Conservation (phyloP, 1,140 invertebrate genomes). For the Leptinotarsa texana region DNA sequence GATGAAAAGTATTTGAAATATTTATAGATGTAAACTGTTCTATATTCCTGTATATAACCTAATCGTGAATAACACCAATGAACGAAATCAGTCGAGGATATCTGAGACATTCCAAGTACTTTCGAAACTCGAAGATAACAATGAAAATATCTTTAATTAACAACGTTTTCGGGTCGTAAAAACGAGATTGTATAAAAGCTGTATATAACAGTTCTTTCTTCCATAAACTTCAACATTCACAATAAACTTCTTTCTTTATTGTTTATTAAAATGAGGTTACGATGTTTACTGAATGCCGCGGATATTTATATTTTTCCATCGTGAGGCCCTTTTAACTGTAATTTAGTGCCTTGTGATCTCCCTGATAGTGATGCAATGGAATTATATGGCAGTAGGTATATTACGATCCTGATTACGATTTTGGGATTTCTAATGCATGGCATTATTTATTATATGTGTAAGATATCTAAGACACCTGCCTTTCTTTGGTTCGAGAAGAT, state of each 20-base stretch:
- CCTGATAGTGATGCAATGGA: background rate
- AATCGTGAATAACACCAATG: background rate
- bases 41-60: background rate
- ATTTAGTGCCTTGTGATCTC: slow-evolving; percentile 8
- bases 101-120: slow-evolving; percentile 12
- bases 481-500: too few species aligned
- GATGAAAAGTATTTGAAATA: too few species aligned
- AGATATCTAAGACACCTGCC: too few species aligned
- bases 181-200: slow-evolving; percentile 31
- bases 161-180: slow-evolving; percentile 25
- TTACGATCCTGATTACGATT: too few species aligned
- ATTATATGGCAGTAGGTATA: too few species aligned
- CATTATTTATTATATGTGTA: too few species aligned
- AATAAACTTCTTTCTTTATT: slow-evolving; percentile 52
- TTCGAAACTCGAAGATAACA: slow-evolving; percentile 25
- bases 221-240: slow-evolving; percentile 47
- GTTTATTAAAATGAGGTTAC: slow-evolving; percentile 53
- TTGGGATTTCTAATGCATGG: too few species aligned
- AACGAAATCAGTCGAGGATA: slow-evolving; percentile 1
- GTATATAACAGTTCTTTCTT: slow-evolving; percentile 31
- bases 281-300: slow-evolving; percentile 43
- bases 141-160: slow-evolving; percentile 28
- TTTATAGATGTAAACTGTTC: too few species aligned
- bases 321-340: slow-evolving; percentile 2
- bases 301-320: slow-evolving; percentile 9